phyloP scores from a whole-genome alignment of 2,113 vertebrate species.

The Lamprotornis superbus region DNA sequence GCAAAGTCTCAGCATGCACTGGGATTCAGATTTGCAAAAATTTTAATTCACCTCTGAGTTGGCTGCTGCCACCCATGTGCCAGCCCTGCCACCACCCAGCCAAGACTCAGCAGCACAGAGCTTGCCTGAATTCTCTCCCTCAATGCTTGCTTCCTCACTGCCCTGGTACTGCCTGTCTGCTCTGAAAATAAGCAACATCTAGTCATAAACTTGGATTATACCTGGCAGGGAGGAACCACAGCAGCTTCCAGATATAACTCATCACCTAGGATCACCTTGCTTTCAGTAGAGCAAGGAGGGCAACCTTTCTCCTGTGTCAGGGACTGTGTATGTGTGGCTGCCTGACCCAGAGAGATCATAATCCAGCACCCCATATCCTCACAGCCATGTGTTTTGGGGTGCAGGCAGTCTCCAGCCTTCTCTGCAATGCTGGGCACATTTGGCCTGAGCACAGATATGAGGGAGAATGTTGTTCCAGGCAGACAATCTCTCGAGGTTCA shows the following conservation, averaged over 20 bases:
- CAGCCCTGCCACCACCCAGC: neutral
- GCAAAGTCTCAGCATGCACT: accelerated
- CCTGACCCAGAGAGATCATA: neutral
- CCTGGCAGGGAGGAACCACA: neutral
- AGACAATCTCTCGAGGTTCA: neutral
- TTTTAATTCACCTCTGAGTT: neutral
- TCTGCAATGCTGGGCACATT: neutral
- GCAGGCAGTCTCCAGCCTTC: neutral
- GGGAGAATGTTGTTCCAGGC: neutral
- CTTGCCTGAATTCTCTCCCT: accelerated
- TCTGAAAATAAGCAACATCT: neutral
- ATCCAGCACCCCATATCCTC: neutral
- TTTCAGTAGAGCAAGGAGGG: neutral
- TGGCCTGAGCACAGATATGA: accelerated
- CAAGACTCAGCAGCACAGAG: neutral
- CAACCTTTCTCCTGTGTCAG: neutral
- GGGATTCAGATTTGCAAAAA: neutral
- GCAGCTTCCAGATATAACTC: neutral
- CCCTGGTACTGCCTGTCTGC: neutral
- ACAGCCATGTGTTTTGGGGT: neutral
- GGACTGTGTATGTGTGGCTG: neutral
- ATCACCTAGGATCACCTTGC: neutral
- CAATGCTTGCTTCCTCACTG: accelerated
- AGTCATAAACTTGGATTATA: neutral
- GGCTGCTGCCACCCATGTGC: neutral